Evolutionary conservation across 2,888 invertebrate genomes (phyloP).

Genomic region (Rotaria socialis): DNA sequence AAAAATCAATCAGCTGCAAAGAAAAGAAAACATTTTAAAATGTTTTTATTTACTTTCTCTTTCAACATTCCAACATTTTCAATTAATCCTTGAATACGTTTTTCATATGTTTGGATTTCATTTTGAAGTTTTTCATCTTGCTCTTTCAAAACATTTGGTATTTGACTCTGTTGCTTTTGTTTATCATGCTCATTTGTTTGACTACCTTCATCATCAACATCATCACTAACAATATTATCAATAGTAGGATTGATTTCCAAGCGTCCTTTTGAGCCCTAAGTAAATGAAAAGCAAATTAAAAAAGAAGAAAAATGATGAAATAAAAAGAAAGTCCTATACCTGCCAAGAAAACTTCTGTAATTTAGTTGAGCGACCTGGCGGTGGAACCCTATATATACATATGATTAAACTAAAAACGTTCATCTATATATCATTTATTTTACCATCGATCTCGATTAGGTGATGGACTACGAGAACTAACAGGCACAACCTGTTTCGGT

Average conservation of each 20-base stretch:
- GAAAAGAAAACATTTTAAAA: not conserved
- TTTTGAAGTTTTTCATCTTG: not conserved
- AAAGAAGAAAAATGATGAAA: not conserved
- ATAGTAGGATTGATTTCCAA: not conserved
- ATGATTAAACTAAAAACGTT: not conserved
- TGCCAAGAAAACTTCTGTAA: not conserved
- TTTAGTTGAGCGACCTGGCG: constrained; percentile 17
- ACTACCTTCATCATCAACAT: not conserved
- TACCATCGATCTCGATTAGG: constrained; percentile 13
- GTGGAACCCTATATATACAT: not conserved
- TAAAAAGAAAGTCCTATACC: not conserved
- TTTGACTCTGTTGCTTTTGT: not conserved
- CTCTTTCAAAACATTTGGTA: not conserved
- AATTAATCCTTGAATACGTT: constrained; percentile 7
- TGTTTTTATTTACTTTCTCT: not conserved
- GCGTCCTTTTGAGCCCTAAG: not conserved
- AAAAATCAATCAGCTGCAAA: not conserved
- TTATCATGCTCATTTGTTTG: not conserved
- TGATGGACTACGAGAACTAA: constrained; percentile 21
- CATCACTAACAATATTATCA: not conserved
- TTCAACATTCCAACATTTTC: not conserved
- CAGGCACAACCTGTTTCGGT: not conserved
- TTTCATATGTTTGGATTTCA: constrained; percentile 6
- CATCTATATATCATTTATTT: not conserved
- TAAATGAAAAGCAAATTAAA: not conserved